A percentile compares a stretch with the other conserved stretches of the same genome.
phyloP scores from a whole-genome alignment of 1,140 invertebrate species.

The Stegodyphus mimosarum region DNA sequence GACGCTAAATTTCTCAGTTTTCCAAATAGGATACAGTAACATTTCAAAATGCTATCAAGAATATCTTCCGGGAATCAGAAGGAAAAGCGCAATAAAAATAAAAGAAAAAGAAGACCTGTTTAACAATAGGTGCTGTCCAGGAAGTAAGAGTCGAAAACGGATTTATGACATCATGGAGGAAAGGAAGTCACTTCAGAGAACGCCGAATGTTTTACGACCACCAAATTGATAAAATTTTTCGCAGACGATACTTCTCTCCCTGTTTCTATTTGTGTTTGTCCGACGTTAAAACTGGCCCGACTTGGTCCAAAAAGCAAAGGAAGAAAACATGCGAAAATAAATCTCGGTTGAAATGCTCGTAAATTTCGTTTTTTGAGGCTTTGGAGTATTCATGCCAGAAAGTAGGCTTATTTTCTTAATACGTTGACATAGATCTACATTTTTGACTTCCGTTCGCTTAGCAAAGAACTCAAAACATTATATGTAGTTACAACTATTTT shows the following conservation, averaged over 20 bases:
- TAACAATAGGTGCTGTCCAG: slow-evolving; percentile 24
- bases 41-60: too few relatives aligned
- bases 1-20: too few relatives aligned
- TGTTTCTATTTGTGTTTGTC: not conserved
- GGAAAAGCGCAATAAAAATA: too few relatives aligned
- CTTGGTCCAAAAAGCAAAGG: not conserved
- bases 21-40: too few relatives aligned
- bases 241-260: not conserved
- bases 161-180: not conserved
- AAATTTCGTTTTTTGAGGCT: slow-evolving; percentile 16
- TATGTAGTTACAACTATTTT: too few relatives aligned
- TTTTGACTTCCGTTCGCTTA: slow-evolving; percentile 14
- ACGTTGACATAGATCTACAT: slow-evolving; percentile 49
- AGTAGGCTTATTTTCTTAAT: slow-evolving; percentile 34
- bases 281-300: too few relatives aligned
- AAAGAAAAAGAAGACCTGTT: too few relatives aligned
- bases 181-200: not conserved
- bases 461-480: too few relatives aligned
- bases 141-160: not conserved
- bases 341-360: slow-evolving; percentile 19
- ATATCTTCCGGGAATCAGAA: too few relatives aligned
- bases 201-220: not conserved
- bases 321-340: slow-evolving; percentile 13
- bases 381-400: slow-evolving; percentile 17
- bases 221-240: slow-evolving; percentile 50